Evolutionary conservation across 2,113 vertebrate species (phyloP).

Genomic region (Rallus limicola): DNA sequence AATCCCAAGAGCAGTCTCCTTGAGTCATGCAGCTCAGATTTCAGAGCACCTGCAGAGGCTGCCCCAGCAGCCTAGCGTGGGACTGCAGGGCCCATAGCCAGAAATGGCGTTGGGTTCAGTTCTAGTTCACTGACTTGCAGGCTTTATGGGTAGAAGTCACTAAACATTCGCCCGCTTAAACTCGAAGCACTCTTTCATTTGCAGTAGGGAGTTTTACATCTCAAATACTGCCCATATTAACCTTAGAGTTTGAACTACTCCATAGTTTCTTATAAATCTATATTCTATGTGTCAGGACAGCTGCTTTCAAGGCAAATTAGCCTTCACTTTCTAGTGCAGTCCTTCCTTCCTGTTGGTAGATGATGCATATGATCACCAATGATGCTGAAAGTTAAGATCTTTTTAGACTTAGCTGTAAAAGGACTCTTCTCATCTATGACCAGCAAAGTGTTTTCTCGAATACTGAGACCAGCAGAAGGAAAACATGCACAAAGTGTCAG

Average conservation of each 20-base stretch:
- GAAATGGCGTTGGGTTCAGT: background rate
- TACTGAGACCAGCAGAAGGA: constrained; percentile 2
- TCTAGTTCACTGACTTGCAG: background rate
- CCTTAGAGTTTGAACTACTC: background rate
- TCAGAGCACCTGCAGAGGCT: background rate
- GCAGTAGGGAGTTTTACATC: background rate
- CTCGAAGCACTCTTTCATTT: background rate
- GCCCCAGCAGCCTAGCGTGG: background rate
- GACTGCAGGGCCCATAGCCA: background rate
- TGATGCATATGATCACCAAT: background rate
- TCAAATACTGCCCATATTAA: background rate
- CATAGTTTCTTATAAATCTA: background rate
- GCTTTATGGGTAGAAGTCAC: background rate
- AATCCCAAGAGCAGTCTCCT: background rate
- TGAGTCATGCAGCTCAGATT: background rate
- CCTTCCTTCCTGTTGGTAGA: background rate
- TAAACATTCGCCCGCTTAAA: background rate
- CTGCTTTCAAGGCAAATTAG: background rate
- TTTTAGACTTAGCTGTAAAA: background rate
- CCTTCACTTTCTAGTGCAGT: background rate
- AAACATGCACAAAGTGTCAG: background rate
- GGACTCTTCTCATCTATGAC: background rate
- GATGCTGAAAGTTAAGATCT: background rate
- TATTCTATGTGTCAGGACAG: background rate
- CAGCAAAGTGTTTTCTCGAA: background rate